Base-by-base conservation (phyloP, 2,113 vertebrate genomes). In the Ailurus styani region DNA sequence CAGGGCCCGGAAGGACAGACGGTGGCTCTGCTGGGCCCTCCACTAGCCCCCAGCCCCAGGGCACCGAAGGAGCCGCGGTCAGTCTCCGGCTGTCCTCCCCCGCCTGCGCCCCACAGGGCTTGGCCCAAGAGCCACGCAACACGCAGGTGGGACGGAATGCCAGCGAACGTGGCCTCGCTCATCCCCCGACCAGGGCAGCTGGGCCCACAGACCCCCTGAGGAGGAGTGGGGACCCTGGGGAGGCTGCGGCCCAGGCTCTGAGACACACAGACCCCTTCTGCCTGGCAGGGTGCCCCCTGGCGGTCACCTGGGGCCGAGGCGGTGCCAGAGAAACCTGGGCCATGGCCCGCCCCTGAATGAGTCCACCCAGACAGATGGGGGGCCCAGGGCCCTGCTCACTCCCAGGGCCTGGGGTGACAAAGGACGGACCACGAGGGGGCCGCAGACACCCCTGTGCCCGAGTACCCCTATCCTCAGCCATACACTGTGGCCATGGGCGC, bases 321-420 rank as follows among this genome's bases (percentile, higher is more conserved):
- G 96, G 98, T 99, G 99, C 99, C 99, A 99, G 99, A 99, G 98
- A 97, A 98, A 96, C 98, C 93, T 95, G 60, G 97, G 98, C 98
- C 97, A 98, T 98, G 98, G 98, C 98, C 98, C 97, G 99, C 98
- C 99, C 99, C 98, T 98, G 98, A 99, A 99, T 99, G 99, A 99
- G 99, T 98, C 25, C 82, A 20, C 93, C 72, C 93, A 98, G 98
- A 88, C 98, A 96, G 12, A 20, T 18, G 9, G 45, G 62, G 11
- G 2, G 3, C 29, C n/a, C 25, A 6, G 57, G 47, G 79, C 7
- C 77, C 20, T 29, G 29, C 42, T 31, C 4, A 6, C 29, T 13
- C 55, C 17, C 45, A n/a, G 88, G 37, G 17, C 31, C 12, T 6
- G 31, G 5, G 40, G 34, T 34, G 47, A n/a, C 83, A 54, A 1